Percentiles rank a stretch among this genome's conserved stretches.
Conservation (phyloP, 1,140 invertebrate species). For the Polypedilum vanderplanki region DNA sequence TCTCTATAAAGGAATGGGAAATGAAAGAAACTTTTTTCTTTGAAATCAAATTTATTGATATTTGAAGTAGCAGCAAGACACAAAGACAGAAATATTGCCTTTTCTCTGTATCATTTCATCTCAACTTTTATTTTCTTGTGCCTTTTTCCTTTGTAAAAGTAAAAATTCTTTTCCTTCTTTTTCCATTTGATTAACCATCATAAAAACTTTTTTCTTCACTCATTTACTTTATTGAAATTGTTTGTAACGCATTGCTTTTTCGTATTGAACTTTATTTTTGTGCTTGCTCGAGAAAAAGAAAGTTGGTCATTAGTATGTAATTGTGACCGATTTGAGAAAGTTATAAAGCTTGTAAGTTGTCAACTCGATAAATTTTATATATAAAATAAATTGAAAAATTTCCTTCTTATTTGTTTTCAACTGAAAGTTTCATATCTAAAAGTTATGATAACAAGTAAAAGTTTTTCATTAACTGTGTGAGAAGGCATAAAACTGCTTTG, state of each 20-base stretch:
- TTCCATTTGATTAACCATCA: background rate
- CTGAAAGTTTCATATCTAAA: no score
- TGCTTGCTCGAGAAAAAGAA: no score
- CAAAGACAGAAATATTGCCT: background rate
- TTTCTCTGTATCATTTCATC: background rate
- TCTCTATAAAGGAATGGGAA: no score
- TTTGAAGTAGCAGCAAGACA: background rate
- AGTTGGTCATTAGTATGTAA: no score
- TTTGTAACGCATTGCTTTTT: background rate
- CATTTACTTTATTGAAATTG: conserved; percentile 9
- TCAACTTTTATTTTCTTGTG: background rate
- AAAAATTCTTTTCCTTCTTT: background rate
- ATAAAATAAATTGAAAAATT: no score
- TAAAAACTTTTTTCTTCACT: background rate
- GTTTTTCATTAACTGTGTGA: no score
- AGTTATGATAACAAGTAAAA: no score
- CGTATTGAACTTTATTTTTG: background rate
- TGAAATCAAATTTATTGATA: conserved; percentile 20
- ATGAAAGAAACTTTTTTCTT: background rate
- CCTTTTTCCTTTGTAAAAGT: background rate
- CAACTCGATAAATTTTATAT: no score
- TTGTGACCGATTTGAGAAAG: no score
- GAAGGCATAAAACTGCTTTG: no score
- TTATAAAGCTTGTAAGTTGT: no score
- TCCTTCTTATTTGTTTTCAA: no score